Evolutionary conservation across 2,113 vertebrate genomes (phyloP).

Genomic region (Dryoscopus gambensis): DNA sequence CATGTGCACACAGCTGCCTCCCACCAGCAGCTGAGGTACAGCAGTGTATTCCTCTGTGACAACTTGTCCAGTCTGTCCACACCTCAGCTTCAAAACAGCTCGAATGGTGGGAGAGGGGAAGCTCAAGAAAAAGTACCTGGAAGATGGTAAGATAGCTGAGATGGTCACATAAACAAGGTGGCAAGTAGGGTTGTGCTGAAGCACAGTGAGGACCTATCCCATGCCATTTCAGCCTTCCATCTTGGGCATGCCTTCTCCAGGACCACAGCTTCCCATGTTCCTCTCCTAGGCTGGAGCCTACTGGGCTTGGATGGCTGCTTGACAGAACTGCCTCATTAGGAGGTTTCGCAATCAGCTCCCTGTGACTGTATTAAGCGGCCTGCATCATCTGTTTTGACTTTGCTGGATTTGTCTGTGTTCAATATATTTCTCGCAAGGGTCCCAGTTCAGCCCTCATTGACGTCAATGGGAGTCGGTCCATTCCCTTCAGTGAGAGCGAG

Average conservation of each 20-base stretch:
- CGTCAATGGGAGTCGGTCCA: slow-evolving; percentile 63
- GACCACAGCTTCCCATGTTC: neutral
- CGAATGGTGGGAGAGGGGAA: neutral
- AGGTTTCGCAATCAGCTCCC: slow-evolving; percentile 54
- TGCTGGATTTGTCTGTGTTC: slow-evolving; percentile 62
- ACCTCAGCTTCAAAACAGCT: neutral
- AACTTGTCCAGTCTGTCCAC: neutral
- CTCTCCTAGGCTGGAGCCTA: slow-evolving; percentile 19
- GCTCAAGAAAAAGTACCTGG: neutral
- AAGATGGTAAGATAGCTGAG: neutral
- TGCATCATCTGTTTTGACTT: slow-evolving; percentile 67
- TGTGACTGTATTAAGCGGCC: slow-evolving; percentile 44
- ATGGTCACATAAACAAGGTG: neutral
- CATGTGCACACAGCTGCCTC: neutral
- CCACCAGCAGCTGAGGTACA: neutral
- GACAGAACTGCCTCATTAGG: slow-evolving; percentile 21
- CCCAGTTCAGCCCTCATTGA: slow-evolving; percentile 60
- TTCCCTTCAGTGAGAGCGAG: slow-evolving; percentile 29
- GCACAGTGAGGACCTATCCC: neutral
- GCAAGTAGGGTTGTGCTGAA: neutral
- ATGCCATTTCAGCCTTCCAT: neutral
- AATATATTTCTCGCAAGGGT: slow-evolving; percentile 64
- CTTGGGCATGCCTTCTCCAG: neutral
- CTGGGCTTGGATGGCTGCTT: slow-evolving; percentile 39
- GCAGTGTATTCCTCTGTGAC: neutral